Conservation (phyloP, 2,113 vertebrate species). For the Xiphias gladius region DNA sequence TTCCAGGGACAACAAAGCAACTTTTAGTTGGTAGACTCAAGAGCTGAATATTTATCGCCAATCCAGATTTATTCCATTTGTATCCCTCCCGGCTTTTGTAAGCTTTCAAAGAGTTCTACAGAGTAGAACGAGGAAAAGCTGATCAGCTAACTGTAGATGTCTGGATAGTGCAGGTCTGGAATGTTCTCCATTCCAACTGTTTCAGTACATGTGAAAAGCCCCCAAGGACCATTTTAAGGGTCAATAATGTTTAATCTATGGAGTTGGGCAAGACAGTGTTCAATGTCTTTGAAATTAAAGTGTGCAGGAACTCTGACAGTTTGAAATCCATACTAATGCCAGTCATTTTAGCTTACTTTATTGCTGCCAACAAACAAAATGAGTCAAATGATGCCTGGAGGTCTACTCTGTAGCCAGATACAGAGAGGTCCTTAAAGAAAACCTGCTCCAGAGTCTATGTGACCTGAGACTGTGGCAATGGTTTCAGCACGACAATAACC, state of each 20-base stretch:
- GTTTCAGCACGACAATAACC: no score
- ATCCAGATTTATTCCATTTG: background rate
- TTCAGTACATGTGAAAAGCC: background rate
- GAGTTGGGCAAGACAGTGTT: background rate
- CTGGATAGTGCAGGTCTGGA: background rate
- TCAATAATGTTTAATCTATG: background rate
- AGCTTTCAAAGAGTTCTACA: background rate
- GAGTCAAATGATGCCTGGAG: no score
- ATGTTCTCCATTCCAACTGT: background rate
- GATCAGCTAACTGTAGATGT: background rate
- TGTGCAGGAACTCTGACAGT: no score
- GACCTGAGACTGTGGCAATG: no score
- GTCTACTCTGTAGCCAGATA: no score
- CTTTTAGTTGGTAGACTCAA: conserved; percentile 12
- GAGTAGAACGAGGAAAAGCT: background rate
- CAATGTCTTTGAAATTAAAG: no score
- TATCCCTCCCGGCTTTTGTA: background rate
- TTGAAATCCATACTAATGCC: no score
- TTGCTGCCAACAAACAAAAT: no score
- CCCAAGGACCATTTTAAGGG: no score
- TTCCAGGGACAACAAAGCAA: background rate
- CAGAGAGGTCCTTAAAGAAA: no score
- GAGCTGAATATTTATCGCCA: background rate
- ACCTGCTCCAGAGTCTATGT: no score
- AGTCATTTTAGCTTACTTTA: no score